These are phyloP conservation scores for Misgurnus anguillicaudatus DNA, from an alignment of 2,113 vertebrate species.

Conservation along the genomic window DNA sequence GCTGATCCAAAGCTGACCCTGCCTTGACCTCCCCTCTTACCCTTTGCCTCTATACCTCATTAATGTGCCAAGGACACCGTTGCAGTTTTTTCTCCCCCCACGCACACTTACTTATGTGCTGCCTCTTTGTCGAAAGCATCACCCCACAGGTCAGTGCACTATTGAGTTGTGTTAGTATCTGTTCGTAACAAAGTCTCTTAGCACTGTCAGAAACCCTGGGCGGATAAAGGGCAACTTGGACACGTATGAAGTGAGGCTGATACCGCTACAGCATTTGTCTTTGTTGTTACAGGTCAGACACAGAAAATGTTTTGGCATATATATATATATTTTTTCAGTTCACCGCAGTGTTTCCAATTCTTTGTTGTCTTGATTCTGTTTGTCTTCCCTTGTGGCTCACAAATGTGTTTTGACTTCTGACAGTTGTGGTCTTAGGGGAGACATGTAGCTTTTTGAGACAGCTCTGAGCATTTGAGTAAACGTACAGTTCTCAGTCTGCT, in stretches of 20 bases:
- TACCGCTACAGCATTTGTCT: background rate
- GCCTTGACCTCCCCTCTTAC: slow-evolving; percentile 36
- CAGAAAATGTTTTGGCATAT: background rate
- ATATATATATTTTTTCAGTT: background rate
- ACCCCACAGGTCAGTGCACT: slow-evolving; percentile 35
- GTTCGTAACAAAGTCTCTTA: slow-evolving; percentile 28
- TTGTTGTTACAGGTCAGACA: background rate
- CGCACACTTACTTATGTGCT: background rate
- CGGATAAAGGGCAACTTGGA: slow-evolving; percentile 11
- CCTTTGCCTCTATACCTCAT: slow-evolving; percentile 45
- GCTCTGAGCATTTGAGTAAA: background rate
- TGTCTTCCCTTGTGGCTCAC: slow-evolving; percentile 10
- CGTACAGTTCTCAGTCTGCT: background rate
- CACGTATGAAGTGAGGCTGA: background rate
- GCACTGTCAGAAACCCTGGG: slow-evolving; percentile 1
- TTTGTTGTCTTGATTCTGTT: background rate
- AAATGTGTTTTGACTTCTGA: slow-evolving; percentile 22
- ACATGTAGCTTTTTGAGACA: slow-evolving; percentile 1
- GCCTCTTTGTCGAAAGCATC: slow-evolving; percentile 36
- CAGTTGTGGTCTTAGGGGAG: background rate
- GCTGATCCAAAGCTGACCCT: slow-evolving; percentile 37
- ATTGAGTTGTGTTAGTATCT: slow-evolving; percentile 33
- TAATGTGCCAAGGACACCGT: slow-evolving; percentile 52
- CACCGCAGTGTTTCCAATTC: background rate
- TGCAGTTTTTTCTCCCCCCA: slow-evolving; percentile 18